phyloP scores from a whole-genome alignment of 2,113 vertebrate genomes.

The Pluvialis apricaria region DNA sequence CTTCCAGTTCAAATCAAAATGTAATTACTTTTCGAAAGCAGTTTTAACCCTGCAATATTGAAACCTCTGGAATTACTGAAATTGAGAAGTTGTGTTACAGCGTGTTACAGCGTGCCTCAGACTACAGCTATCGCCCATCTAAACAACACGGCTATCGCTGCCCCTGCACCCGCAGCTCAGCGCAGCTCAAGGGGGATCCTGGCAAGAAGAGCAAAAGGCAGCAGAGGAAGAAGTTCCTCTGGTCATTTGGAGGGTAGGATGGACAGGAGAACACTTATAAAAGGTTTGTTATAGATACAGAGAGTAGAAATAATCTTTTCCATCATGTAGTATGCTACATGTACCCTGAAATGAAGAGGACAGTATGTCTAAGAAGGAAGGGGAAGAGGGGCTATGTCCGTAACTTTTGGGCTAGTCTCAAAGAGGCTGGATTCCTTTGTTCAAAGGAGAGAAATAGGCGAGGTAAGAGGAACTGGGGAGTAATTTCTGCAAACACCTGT shows the following conservation, averaged over 20 bases:
- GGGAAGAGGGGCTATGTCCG: rapidly evolving
- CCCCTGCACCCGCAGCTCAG: rapidly evolving
- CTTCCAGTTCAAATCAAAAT: constrained; percentile 47
- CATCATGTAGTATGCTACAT: neutral
- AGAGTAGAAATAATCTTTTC: neutral
- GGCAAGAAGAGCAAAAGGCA: neutral
- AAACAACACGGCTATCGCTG: rapidly evolving
- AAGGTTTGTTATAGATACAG: neutral
- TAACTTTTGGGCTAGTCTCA: neutral
- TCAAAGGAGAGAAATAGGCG: neutral
- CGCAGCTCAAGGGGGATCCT: rapidly evolving
- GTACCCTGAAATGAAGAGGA: neutral
- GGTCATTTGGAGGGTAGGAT: neutral
- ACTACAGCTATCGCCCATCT: neutral
- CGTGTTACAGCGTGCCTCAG: neutral
- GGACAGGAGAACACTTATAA: neutral
- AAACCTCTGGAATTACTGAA: neutral
- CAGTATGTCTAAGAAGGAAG: neutral
- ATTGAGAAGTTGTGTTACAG: neutral
- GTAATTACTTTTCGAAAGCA: constrained; percentile 21
- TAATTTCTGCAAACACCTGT: neutral
- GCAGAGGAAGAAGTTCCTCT: neutral
- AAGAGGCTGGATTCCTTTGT: neutral
- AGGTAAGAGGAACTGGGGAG: neutral
- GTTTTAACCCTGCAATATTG: constrained; percentile 8